Conservation (phyloP, 64 coral and sea anemone genomes). For the Montipora efflorescens region DNA sequence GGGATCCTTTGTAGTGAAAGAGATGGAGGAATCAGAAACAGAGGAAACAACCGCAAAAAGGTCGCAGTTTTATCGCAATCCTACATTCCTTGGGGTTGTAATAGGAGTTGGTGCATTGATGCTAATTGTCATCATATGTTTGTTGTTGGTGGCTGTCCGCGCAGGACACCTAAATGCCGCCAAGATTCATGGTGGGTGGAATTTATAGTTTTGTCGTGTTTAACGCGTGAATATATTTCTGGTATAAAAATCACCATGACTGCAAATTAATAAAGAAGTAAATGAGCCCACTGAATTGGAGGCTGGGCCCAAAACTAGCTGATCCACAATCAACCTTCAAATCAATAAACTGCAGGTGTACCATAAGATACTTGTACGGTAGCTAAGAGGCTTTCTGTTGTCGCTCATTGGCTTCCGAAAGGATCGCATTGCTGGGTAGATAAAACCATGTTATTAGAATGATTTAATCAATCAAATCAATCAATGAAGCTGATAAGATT, state of each 20-base stretch:
- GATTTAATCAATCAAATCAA: too few relatives aligned
- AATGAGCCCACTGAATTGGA: too few relatives aligned
- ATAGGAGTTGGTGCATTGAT: constrained; percentile 63
- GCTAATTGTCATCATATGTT: constrained; percentile 49
- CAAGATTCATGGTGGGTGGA: constrained; percentile 12
- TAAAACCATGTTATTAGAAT: too few relatives aligned
- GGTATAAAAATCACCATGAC: background rate
- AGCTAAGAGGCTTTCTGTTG: too few relatives aligned
- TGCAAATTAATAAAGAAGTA: too few relatives aligned
- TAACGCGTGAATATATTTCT: background rate
- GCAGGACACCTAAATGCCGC: constrained; percentile 18
- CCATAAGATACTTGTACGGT: too few relatives aligned
- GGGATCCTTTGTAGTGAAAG: constrained; percentile 6
- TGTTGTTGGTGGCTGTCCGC: constrained; percentile 59
- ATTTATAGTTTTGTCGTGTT: background rate
- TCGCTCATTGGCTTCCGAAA: too few relatives aligned
- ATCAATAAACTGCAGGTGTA: too few relatives aligned
- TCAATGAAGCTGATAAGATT: too few relatives aligned
- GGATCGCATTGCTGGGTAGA: too few relatives aligned
- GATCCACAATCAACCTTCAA: too few relatives aligned
- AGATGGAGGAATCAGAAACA: background rate
- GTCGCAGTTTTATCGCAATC: constrained; percentile 48
- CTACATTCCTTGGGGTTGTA: constrained; percentile 44
- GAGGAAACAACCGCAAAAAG: background rate
- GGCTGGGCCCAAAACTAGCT: too few relatives aligned